Evolutionary conservation across 2,888 invertebrate genomes (phyloP), one percentile per base, ranked within the genome.

Genomic region (Amblyjoppa proteus): DNA sequence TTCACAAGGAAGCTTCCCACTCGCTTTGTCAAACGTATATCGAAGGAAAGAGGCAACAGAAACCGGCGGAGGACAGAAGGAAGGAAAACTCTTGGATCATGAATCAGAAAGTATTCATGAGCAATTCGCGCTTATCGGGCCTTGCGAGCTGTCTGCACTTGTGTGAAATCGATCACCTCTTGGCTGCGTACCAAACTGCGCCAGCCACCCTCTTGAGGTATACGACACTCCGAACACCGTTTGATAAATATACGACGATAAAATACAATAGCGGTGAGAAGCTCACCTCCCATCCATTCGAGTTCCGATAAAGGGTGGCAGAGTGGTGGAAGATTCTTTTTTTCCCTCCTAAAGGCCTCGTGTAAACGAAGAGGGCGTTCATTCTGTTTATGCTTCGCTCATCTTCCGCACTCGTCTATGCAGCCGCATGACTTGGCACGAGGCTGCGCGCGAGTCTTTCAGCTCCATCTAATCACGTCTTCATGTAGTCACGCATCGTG

Each of bases 31-130:
- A 58, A 58, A 25, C 9, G 28, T 58, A 28, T 25, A 28, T 58
- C 58, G 28, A 13, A 9, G 58, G 28, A 58, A 58, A 9, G 28
- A 25, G 28, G 28, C 38, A 53, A 31, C 31, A 80, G 25, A 56
- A 34, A 25, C 16, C 11, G 70, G 45, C 31, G 58, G 20, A 45
- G 9, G 20, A 70, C 49, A 69, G 77, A 69, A 73, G 64, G 69
- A 64, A 68, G 70, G 20, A 41, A 85, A 75, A 78, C 45, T 75
- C 49, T 45, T 71, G 70, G 70, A 85, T 79, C 74, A 82, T 85
- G 34, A 45, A 82, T 82, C 74, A 82, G 49, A 78, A 85, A 82
- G 70, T 77, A 78, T 85, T 85, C 74, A 74, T 70, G 82, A 75
- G 69, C 69, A 66, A 58, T 82, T 85, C 70, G 34, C 75, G 74